These are phyloP conservation scores for zebrafish (Danio rerio) DNA, from an alignment of 2,113 vertebrate genomes.

Conservation along the genomic window DNA sequence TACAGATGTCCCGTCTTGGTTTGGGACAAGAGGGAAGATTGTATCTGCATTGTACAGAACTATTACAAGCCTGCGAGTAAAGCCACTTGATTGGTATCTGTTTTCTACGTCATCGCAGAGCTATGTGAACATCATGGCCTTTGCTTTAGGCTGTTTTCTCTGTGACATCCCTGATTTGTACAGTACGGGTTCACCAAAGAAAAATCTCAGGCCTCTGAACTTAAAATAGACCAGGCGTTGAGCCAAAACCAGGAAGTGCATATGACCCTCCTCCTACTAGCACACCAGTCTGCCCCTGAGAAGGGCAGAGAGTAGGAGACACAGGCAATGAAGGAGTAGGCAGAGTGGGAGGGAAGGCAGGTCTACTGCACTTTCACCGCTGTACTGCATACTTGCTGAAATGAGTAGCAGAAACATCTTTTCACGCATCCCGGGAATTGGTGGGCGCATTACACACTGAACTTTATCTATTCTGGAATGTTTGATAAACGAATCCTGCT, in stretches of 20 bases:
- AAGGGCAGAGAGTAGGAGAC: slow-evolving; percentile 41
- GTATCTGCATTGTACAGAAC: slow-evolving; percentile 12
- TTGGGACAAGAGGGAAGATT: slow-evolving; percentile 54
- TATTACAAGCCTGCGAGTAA: slow-evolving; percentile 47
- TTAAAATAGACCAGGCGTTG: slow-evolving; percentile 71
- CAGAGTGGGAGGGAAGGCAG: slow-evolving; percentile 40
- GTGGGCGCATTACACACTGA: not conserved
- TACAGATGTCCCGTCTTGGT: slow-evolving; percentile 60
- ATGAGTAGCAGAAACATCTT: slow-evolving; percentile 27
- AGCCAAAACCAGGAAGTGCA: slow-evolving; percentile 69
- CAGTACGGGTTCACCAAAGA: slow-evolving; percentile 61
- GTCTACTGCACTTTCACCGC: slow-evolving; percentile 36
- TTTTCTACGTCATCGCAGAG: slow-evolving; percentile 46
- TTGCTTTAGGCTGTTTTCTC: slow-evolving; percentile 55
- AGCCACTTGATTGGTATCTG: slow-evolving; percentile 33
- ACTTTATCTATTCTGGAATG: not conserved
- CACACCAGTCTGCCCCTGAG: slow-evolving; percentile 45
- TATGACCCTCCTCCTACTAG: slow-evolving; percentile 58
- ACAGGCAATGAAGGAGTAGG: slow-evolving; percentile 17
- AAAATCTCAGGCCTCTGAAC: slow-evolving; percentile 66
- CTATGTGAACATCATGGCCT: slow-evolving; percentile 62
- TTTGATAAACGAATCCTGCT: no score
- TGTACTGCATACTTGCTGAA: slow-evolving; percentile 15
- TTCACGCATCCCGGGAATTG: slow-evolving; percentile 1
- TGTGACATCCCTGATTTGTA: slow-evolving; percentile 64